Percentiles rank a stretch among this genome's conserved stretches.
Evolutionary conservation across 2,113 vertebrate species (phyloP).

Genomic region (Ariopsis seemanni): DNA sequence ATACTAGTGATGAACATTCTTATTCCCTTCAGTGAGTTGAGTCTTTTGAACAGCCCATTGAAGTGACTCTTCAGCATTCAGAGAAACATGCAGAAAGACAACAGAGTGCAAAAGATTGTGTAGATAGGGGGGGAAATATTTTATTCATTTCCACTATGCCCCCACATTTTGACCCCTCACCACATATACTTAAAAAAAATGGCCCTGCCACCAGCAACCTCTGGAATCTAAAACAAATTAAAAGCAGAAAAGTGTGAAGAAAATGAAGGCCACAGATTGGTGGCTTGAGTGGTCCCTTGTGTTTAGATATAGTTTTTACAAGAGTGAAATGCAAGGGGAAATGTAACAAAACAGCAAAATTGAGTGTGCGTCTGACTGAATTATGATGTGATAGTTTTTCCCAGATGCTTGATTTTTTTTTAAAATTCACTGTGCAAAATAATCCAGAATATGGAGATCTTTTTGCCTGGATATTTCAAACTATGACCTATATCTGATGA

Average conservation of each 20-base stretch:
- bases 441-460: too few species aligned
- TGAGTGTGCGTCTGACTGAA: constrained; percentile 37
- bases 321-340: constrained; percentile 61
- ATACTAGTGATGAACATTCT: too few species aligned
- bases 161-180: constrained; percentile 76
- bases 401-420: background rate
- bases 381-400: constrained; percentile 17
- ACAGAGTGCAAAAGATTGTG: too few species aligned
- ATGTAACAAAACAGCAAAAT: background rate
- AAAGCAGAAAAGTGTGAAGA: constrained; percentile 60
- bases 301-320: constrained; percentile 71
- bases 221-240: constrained; percentile 79
- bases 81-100: too few species aligned
- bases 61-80: too few species aligned
- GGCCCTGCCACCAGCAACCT: constrained; percentile 44
- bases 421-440: too few species aligned
- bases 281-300: constrained; percentile 65
- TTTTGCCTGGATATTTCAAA: too few species aligned
- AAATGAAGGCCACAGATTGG: constrained; percentile 69
- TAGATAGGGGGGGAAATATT: too few species aligned
- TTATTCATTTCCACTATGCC: constrained; percentile 61
- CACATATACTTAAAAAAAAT: constrained; percentile 71
- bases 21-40: too few species aligned
- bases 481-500: too few species aligned
- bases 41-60: too few species aligned